Evolutionary conservation across 2,113 vertebrate species (phyloP), one percentile per base, ranked within the genome.

Genomic region (Actenoides hombroni): DNA sequence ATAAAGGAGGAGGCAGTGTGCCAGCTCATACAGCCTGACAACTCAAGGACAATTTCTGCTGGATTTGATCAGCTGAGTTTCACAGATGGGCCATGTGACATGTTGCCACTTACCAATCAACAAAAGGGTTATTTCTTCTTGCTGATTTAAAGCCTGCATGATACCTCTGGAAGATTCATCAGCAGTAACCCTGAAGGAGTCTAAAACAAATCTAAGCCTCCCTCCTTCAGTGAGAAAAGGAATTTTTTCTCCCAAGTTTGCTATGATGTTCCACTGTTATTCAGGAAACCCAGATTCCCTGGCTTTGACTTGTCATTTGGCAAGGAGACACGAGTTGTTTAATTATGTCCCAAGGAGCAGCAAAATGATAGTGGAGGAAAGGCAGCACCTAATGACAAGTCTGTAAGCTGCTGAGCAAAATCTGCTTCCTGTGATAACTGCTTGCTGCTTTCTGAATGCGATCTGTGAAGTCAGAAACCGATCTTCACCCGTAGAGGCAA

Each of bases 31-130:
- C 29, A 87, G 87, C 54, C 81, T 90, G 78, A 92, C 83, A 94
- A 89, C 68, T 90, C 83, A 94, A 90, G 89, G 95, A 71, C 87
- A 90, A 69, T 88, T 94, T 90, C 75, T 83, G 57, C 74, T 91
- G 78, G 57, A 76, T 92, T 90, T 6, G 7, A 92, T 95, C 91
- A 90, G 61, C 80, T 87, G 93, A 91, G 48, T 51, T 89, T 84
- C 39, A 67, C 69, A 89, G 65, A 79, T 68, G 35, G 59, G 71
- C 73, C 81, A 91, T 3, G 2, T 78, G 94, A 94, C 39, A 85
- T 3, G 3, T 35, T 82, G 29, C 57, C 61, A 53, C 86, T 95
- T 86, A 81, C 48, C 33, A 60, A 75, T 14, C 48, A 95, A 84
- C 60, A 82, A 86, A 94, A 94, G 2, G 0, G 10, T 71, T 78